Conservation (phyloP, 2,888 invertebrate species). For the Lasioglossum figueresi region DNA sequence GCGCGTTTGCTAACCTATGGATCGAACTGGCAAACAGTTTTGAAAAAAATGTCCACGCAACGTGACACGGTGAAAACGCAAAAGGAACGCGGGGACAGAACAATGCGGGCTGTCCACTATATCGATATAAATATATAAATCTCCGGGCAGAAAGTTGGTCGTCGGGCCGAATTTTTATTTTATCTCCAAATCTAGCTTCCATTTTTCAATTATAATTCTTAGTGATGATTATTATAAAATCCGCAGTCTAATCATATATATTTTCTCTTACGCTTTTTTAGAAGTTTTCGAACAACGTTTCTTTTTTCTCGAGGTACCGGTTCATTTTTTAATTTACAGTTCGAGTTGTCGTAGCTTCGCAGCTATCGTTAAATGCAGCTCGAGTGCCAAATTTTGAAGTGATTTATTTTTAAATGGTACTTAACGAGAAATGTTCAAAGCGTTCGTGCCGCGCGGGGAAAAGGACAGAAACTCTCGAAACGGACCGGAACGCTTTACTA, state of each 20-base stretch:
- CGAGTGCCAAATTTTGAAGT: background rate
- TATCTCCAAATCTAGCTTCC: background rate
- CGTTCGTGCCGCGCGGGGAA: background rate
- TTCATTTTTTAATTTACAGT: background rate
- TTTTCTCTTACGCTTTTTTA: background rate
- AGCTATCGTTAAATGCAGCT: too few species aligned
- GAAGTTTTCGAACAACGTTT: background rate
- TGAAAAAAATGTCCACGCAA: background rate
- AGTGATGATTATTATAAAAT: background rate
- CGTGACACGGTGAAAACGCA: background rate
- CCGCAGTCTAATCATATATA: background rate
- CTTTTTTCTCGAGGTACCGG: background rate
- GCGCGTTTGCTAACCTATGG: background rate
- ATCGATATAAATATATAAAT: background rate
- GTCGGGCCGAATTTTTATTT: background rate
- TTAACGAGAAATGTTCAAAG: background rate
- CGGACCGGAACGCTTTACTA: background rate
- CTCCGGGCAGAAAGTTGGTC: background rate
- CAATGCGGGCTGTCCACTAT: background rate
- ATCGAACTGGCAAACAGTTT: slow-evolving; percentile 8
- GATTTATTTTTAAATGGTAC: background rate
- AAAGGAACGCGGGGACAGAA: background rate
- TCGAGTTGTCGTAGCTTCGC: background rate
- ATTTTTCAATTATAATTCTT: background rate
- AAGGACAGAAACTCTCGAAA: background rate